Conservation (phyloP, 2,113 vertebrate genomes). For the Sinosuthora webbiana region DNA sequence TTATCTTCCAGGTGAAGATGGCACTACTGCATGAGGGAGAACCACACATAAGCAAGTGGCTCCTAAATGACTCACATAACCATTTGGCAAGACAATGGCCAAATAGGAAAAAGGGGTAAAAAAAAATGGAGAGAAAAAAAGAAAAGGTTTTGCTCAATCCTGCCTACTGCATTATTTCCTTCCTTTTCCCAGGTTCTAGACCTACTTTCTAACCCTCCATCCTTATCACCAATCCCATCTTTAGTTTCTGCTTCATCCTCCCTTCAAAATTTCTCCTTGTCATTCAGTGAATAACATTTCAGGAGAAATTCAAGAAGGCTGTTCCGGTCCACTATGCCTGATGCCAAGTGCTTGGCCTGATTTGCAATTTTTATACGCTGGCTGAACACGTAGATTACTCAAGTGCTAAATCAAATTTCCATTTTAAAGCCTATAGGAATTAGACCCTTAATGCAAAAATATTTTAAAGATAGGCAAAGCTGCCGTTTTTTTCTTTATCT, state of each 20-base stretch:
- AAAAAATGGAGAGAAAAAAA: rapidly evolving
- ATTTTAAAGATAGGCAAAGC: neutral
- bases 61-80: neutral
- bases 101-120: rapidly evolving
- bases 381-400: neutral
- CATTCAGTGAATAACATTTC: neutral
- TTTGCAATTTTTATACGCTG: neutral
- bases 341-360: neutral
- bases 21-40: neutral
- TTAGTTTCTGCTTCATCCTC: neutral
- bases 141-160: neutral
- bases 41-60: neutral
- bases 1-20: neutral
- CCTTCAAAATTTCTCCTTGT: neutral
- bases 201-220: neutral
- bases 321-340: neutral
- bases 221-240: neutral
- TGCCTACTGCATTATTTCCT: neutral
- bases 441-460: neutral
- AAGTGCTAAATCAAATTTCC: neutral
- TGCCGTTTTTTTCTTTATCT: neutral
- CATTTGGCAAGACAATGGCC: neutral
- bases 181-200: neutral
- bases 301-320: neutral
- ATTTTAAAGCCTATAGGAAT: neutral